phyloP scores from a whole-genome alignment of 1,140 invertebrate species.

The Meloidogyne floridensis region DNA sequence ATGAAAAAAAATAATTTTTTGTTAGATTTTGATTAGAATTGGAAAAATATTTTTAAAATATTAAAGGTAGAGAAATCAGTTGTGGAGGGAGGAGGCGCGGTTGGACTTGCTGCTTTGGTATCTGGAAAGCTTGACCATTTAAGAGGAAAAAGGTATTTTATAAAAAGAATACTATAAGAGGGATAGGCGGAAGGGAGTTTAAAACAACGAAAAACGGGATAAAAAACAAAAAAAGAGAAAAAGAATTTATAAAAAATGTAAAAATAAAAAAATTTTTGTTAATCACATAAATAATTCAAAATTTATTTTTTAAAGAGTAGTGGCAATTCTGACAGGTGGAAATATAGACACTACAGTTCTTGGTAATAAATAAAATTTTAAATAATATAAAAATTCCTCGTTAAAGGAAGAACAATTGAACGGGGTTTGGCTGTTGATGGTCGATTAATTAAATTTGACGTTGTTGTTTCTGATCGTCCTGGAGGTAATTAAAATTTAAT shows the following conservation, averaged over 20 bases:
- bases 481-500: slow-evolving; percentile 72
- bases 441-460: slow-evolving; percentile 81
- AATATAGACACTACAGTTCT: slow-evolving; percentile 90
- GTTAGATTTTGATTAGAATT: slow-evolving; percentile 77
- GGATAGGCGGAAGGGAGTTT: no score
- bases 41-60: slow-evolving; percentile 74
- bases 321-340: slow-evolving; percentile 81
- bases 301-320: slow-evolving; percentile 72
- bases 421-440: slow-evolving; percentile 85
- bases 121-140: slow-evolving; percentile 81
- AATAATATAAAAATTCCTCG: neutral
- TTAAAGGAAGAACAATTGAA: slow-evolving; percentile 77
- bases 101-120: slow-evolving; percentile 82
- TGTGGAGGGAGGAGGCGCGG: slow-evolving; percentile 87
- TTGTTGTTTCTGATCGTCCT: slow-evolving; percentile 80
- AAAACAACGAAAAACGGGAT: no score
- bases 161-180: neutral
- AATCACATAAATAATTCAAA: no score
- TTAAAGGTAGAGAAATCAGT: slow-evolving; percentile 83
- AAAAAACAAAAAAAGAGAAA: no score
- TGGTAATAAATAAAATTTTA: slow-evolving; percentile 59
- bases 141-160: slow-evolving; percentile 78
- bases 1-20: no score
- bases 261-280: no score
- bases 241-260: no score